Evolutionary conservation across 2,888 invertebrate genomes (phyloP).

Genomic region (Erebia palarica): DNA sequence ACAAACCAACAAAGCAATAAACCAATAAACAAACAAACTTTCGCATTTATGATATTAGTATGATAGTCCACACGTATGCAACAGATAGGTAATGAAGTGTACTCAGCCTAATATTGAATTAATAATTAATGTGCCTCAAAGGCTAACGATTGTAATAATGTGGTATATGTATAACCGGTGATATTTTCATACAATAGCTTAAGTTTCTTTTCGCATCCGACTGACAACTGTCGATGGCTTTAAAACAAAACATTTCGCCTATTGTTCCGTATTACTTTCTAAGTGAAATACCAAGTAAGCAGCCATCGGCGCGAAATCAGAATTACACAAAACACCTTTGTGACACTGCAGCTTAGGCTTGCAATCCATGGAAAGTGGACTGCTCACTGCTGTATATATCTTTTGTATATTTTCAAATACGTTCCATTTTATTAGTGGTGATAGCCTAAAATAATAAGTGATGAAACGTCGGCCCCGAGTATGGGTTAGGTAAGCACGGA

Average conservation of each 20-base stretch:
- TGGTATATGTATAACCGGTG: background rate
- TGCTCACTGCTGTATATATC: background rate
- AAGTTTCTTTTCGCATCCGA: constrained; percentile 35
- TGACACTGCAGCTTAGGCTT: constrained; percentile 43
- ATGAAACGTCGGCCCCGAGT: no score
- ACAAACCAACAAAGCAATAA: no score
- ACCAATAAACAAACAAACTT: no score
- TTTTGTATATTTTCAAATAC: background rate
- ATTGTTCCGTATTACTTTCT: constrained; percentile 69
- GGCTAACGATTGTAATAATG: background rate
- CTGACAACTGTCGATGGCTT: constrained; percentile 60
- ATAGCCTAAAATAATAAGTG: no score
- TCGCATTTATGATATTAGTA: no score
- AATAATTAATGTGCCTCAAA: background rate
- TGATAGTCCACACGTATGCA: no score
- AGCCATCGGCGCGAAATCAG: constrained; percentile 62
- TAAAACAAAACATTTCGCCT: constrained; percentile 60
- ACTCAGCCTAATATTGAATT: no score
- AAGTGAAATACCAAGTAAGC: constrained; percentile 58
- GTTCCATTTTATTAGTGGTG: no score
- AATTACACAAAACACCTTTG: constrained; percentile 59
- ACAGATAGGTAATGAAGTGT: no score
- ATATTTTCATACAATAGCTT: constrained; percentile 35
- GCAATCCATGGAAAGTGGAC: background rate
- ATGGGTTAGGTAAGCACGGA: no score